These are phyloP conservation scores for Cricetomys ansorgei DNA, from an alignment of 2,113 vertebrate species.

Conservation along the genomic window DNA sequence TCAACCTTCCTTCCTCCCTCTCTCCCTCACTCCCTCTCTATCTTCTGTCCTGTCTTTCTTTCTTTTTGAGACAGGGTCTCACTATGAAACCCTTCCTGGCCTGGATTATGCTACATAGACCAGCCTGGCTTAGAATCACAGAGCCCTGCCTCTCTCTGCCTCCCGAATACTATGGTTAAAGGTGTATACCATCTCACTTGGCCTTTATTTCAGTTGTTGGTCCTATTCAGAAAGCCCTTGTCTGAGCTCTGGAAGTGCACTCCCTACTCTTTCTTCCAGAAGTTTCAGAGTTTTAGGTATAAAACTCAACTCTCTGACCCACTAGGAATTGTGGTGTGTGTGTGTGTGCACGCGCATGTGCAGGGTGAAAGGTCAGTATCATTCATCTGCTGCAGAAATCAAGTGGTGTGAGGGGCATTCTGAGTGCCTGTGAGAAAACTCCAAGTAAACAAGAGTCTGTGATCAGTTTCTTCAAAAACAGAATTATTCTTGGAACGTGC, in stretches of 20 bases:
- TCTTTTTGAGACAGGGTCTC: not conserved
- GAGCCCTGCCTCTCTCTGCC: not conserved
- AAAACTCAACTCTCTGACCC: not conserved
- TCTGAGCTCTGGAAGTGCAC: not conserved
- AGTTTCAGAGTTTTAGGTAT: not conserved
- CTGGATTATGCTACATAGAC: not conserved
- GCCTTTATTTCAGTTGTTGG: not conserved
- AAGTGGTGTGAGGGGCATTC: too few relatives aligned
- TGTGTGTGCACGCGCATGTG: too few relatives aligned
- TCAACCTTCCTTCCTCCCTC: not conserved
- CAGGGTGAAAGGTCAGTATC: not conserved
- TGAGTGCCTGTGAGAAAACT: too few relatives aligned
- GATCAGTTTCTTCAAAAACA: too few relatives aligned
- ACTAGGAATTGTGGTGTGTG: not conserved
- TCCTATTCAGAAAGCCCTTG: not conserved
- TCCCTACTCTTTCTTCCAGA: not conserved
- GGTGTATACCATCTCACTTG: not conserved
- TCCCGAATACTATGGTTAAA: not conserved
- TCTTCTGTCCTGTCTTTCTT: not conserved
- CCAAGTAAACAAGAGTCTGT: too few relatives aligned
- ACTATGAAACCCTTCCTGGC: not conserved
- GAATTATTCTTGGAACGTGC: too few relatives aligned
- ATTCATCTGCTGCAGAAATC: too few relatives aligned
- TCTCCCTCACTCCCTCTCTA: rapidly evolving
- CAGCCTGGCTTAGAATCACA: not conserved